Percentiles rank a stretch among this genome's conserved stretches.
Evolutionary conservation across 2,888 invertebrate genomes (phyloP).

Genomic region (Caenorhabditis macrosperma): DNA sequence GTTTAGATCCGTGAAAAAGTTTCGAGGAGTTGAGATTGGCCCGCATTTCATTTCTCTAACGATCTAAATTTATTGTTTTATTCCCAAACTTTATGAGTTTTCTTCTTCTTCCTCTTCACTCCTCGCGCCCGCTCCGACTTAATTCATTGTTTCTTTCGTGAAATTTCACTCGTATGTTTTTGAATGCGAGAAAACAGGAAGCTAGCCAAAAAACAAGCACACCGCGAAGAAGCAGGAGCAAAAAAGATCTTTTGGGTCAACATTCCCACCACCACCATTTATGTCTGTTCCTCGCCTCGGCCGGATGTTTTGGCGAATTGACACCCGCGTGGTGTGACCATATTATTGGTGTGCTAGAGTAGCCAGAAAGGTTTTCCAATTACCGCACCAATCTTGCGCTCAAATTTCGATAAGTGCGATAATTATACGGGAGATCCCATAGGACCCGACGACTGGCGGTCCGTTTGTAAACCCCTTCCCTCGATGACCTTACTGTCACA

Average conservation of each 20-base stretch:
- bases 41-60: slow-evolving; percentile 12
- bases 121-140: neutral
- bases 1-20: no score
- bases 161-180: neutral
- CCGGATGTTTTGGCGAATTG: slow-evolving; percentile 49
- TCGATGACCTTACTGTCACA: slow-evolving; percentile 54
- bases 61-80: slow-evolving; percentile 26
- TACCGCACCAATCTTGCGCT: slow-evolving; percentile 50
- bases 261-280: slow-evolving; percentile 16
- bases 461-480: slow-evolving; percentile 20
- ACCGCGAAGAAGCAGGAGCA: neutral
- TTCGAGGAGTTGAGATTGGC: slow-evolving; percentile 38
- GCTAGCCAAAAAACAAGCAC: slow-evolving; percentile 43
- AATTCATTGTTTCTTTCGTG: neutral
- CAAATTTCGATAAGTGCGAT: slow-evolving; percentile 60
- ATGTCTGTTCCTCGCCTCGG: neutral
- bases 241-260: slow-evolving; percentile 49
- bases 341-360: slow-evolving; percentile 15
- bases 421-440: slow-evolving; percentile 39
- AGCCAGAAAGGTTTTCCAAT: slow-evolving; percentile 21
- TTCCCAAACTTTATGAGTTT: slow-evolving; percentile 28
- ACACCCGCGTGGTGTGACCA: neutral
- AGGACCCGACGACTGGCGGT: slow-evolving; percentile 24
- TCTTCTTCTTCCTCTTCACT: neutral
- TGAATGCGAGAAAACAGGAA: slow-evolving; percentile 14